These are phyloP conservation scores for Cheilosia vernalis DNA, from an alignment of 2,888 invertebrate species.

Conservation along the genomic window DNA sequence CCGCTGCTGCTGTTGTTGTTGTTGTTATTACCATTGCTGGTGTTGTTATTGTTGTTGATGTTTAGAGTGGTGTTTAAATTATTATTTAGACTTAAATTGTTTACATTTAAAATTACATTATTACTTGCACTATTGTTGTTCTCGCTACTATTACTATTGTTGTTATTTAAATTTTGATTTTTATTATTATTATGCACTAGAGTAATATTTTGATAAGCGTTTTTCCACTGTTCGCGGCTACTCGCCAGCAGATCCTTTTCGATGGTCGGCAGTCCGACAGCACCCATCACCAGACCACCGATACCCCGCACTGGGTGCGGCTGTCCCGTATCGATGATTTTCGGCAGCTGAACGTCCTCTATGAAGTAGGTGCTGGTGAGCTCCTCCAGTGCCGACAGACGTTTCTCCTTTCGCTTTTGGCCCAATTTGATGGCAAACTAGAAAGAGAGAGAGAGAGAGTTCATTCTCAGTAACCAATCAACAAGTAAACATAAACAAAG, in stretches of 20 bases:
- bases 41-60: constrained; percentile 66
- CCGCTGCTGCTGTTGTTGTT: constrained; percentile 63
- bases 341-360: constrained; percentile 85
- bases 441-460: constrained; percentile 64
- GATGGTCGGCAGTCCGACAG: constrained; percentile 65
- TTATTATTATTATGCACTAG: constrained; percentile 76
- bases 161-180: constrained; percentile 75
- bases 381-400: constrained; percentile 83
- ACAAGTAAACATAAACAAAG: constrained; percentile 33
- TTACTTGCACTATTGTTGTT: constrained; percentile 76
- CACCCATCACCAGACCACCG: constrained; percentile 75
- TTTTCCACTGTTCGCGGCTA: constrained; percentile 78
- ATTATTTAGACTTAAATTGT: constrained; percentile 77
- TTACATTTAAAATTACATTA: constrained; percentile 66
- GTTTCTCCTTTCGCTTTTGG: constrained; percentile 86
- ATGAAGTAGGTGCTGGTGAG: constrained; percentile 85
- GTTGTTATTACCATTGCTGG: constrained; percentile 61
- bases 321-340: constrained; percentile 85
- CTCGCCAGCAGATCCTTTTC: constrained; percentile 72
- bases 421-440: constrained; percentile 86
- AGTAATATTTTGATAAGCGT: constrained; percentile 76
- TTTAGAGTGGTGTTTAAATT: constrained; percentile 50
- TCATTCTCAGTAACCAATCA: constrained; percentile 4
- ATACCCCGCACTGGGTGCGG: constrained; percentile 84
- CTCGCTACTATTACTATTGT: constrained; percentile 75